Percentiles rank a stretch among this genome's conserved stretches.
Evolutionary conservation across 2,113 vertebrate species (phyloP).

Genomic region (Bucco capensis): DNA sequence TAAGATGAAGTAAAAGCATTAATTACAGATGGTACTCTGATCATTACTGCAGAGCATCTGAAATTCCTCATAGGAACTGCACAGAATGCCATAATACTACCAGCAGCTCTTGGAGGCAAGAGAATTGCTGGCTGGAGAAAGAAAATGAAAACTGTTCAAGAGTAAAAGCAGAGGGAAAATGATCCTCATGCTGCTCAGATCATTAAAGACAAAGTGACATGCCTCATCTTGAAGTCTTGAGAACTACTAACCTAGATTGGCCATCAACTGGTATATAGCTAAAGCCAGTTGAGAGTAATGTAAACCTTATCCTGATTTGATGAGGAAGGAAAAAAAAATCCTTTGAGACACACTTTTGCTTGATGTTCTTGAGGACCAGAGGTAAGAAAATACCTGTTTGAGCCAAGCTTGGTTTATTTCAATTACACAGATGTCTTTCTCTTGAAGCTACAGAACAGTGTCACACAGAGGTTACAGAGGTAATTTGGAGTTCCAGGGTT

Average conservation of each 20-base stretch:
- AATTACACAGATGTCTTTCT: neutral
- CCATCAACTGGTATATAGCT: neutral
- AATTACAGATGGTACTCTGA: neutral
- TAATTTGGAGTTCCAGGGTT: neutral
- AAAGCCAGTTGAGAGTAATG: neutral
- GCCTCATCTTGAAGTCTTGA: neutral
- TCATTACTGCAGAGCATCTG: neutral
- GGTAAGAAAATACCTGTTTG: neutral
- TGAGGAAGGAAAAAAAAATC: neutral
- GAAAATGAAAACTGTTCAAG: neutral
- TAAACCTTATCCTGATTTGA: neutral
- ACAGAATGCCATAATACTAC: neutral
- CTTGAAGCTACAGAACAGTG: neutral
- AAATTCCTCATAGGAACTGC: neutral
- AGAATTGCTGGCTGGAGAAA: too few relatives aligned
- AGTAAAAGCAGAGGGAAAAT: neutral
- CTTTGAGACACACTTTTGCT: neutral
- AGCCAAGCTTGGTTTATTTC: constrained; percentile 11
- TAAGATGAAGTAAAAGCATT: neutral
- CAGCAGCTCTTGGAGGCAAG: neutral
- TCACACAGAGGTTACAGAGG: neutral
- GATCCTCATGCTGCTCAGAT: neutral
- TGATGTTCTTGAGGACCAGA: neutral
- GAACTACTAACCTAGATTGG: too few relatives aligned
- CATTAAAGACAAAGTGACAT: neutral